phyloP scores from a whole-genome alignment of 2,888 invertebrate genomes.

The Oegoconia quadripuncta region DNA sequence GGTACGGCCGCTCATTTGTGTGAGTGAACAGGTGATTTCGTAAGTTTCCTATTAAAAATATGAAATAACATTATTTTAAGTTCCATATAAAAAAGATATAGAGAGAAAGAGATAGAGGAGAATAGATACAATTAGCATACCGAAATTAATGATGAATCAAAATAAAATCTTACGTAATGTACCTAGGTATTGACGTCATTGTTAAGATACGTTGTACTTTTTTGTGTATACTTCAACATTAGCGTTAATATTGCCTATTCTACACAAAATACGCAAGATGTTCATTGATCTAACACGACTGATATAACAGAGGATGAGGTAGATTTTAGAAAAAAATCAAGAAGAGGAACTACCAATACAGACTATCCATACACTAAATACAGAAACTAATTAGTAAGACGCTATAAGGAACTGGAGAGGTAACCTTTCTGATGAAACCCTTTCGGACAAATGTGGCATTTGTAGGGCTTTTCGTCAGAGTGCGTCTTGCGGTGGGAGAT shows the following conservation, averaged over 20 bases:
- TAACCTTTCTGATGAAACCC: conserved; percentile 90
- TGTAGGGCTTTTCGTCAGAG: conserved; percentile 85
- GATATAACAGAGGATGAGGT: no score
- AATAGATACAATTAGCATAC: not conserved
- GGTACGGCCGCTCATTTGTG: conserved; percentile 88
- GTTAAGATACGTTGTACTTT: no score
- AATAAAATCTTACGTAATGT: no score
- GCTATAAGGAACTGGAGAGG: conserved; percentile 8
- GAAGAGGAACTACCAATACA: no score
- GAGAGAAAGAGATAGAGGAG: not conserved
- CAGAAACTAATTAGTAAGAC: not conserved
- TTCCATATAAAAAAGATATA: not conserved
- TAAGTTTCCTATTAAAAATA: conserved; percentile 82
- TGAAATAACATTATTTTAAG: not conserved
- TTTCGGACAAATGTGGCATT: conserved; percentile 86
- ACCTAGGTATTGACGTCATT: no score
- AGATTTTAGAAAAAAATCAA: no score
- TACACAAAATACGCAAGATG: no score
- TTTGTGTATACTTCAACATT: no score
- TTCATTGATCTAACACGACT: no score
- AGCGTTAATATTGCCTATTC: no score
- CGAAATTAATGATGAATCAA: not conserved
- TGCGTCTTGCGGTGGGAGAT: conserved; percentile 90
- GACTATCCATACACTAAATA: no score
- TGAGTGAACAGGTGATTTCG: conserved; percentile 88